phyloP scores from a whole-genome alignment of 2,888 invertebrate species.

The Dolichomitus sp. region DNA sequence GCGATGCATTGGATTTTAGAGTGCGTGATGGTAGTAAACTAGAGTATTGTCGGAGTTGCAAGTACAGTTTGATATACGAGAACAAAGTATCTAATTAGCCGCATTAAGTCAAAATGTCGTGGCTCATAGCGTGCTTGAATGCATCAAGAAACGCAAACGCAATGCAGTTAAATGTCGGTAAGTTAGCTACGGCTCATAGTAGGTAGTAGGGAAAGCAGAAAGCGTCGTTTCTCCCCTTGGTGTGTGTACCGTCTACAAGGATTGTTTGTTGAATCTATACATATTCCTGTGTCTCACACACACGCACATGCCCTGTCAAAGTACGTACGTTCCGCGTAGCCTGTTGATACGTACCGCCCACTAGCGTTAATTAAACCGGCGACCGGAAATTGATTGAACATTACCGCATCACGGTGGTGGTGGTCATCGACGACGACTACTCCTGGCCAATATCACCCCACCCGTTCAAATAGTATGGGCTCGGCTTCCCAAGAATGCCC shows the following conservation, averaged over 20 bases:
- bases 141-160: conserved; percentile 38
- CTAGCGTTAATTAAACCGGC: conserved; percentile 20
- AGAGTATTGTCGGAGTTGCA: conserved; percentile 13
- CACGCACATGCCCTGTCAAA: neutral
- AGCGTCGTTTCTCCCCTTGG: neutral
- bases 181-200: neutral
- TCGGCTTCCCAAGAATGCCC: conserved; percentile 11
- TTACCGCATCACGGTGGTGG: conserved; percentile 17
- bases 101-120: conserved; percentile 45
- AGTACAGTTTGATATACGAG: conserved; percentile 32
- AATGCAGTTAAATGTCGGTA: conserved; percentile 27
- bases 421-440: neutral
- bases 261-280: conserved; percentile 10
- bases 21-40: conserved; percentile 50
- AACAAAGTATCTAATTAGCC: conserved; percentile 49
- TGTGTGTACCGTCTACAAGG: neutral
- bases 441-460: conserved; percentile 12
- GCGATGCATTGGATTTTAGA: neutral
- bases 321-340: neutral
- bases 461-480: conserved; percentile 17
- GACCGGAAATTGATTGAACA: conserved; percentile 25
- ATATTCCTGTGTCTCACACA: neutral
- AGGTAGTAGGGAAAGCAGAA: neutral
- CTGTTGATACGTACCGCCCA: conserved; percentile 7
- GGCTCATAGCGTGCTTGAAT: conserved; percentile 50